Base-by-base conservation (phyloP, 2,888 invertebrate species). In the Clostera curtula region DNA sequence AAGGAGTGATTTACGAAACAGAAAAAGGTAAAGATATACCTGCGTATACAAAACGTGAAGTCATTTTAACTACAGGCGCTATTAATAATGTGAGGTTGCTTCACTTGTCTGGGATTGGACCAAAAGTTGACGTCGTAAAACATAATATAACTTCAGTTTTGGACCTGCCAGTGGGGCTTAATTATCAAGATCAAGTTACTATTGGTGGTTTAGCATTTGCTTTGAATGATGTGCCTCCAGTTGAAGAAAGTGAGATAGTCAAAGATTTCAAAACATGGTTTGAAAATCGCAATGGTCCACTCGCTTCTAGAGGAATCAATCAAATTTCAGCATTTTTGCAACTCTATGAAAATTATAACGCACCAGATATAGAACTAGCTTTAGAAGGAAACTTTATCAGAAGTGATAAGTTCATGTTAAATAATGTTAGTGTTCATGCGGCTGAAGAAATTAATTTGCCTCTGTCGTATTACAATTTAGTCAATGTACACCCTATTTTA, bases 251-350 rank as follows among this genome's bases (percentile, higher is more conserved):
- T 18, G 61, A 75, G 43, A 43, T 83, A 3, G 68, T 79, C 10
- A 63, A 65, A 19, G 80, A 80, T 40, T 83, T 83, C 18, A 84
- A 82, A 44, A 74, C 62, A 6, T 84, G 84, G 84, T 82, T 83
- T 16, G 69, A 73, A 48, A 72, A 48, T 36, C 61, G 74, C 19
- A 70, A 46, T 8, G 84, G 84, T 1, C 70, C 75, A 1, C 43
- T 84, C 31, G 80, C 77, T 20, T 79, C 82, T 2, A 61, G 70
- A 43, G 84, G 84, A 4, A 76, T 82, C n/a, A 71, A 66, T 26
- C 83, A 84, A 53, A 43, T 83, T 18, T 82, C 83, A 10, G 80
- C 80, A 5, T 84, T 74, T 21, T 58, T 84, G 44, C 82, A 84
- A 44, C 39, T 82, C 8, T 79, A 77, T 34, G 79, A 82, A 51